These are phyloP conservation scores for Brachionus koreanus DNA, from an alignment of 1,140 invertebrate species.

Conservation along the genomic window DNA sequence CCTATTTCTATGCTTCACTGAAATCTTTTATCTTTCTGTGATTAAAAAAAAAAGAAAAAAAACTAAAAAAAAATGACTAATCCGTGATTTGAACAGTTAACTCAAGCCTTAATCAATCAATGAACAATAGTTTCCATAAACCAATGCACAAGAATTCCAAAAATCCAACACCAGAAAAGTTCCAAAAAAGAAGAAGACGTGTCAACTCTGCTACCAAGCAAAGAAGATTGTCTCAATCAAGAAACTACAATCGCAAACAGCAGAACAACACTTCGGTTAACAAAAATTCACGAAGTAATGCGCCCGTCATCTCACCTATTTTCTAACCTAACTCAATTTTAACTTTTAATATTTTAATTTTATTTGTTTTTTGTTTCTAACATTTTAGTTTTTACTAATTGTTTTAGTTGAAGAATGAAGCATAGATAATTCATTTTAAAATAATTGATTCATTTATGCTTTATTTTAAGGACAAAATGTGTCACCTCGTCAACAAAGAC, in stretches of 20 bases:
- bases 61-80: background rate
- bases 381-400: conserved; percentile 13
- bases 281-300: background rate
- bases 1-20: conserved; percentile 31
- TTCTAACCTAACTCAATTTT: conserved; percentile 6
- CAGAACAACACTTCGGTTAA: background rate
- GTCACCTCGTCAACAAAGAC: conserved; percentile 34
- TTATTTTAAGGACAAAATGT: conserved; percentile 1
- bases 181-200: background rate
- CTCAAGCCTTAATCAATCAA: conserved; percentile 32
- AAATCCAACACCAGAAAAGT: background rate
- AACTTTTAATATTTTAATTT: conserved; percentile 9
- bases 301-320: no score
- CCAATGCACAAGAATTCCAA: background rate
- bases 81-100: conserved; percentile 3
- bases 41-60: background rate
- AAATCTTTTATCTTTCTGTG: background rate
- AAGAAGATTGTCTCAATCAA: conserved; percentile 26
- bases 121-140: conserved; percentile 11
- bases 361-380: conserved; percentile 20
- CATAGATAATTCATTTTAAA: background rate
- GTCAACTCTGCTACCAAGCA: conserved; percentile 38
- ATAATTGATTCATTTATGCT: background rate
- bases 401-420: background rate
- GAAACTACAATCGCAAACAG: background rate